Evolutionary conservation across 2,888 invertebrate species (phyloP), one percentile per base, ranked within the genome.

Genomic region (Iphiclides podalirius): DNA sequence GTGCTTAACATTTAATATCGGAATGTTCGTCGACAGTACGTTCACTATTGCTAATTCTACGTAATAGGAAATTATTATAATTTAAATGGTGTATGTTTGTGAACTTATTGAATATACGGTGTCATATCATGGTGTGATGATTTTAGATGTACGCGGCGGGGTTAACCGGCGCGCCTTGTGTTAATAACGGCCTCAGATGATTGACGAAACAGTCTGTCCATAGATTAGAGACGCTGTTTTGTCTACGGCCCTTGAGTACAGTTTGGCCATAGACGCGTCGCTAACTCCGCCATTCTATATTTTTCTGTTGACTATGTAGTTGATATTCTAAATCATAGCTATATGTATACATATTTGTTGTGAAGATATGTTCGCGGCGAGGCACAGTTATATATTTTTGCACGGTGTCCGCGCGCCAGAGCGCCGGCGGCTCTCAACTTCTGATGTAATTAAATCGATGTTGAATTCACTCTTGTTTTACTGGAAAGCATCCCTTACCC

Each of bases 301-400:
- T 72, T 71, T 52, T 31, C 31, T 74, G 75, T 75, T 75, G 70
- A 70, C 59, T 63, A 62, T 67, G 67, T 75, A 67, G 59, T 56
- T 64, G 61, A 71, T 70, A 70, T 66, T 74, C 66, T 54, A 58
- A 55, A 52, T 52, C 43, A 52, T 59, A 57, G 54, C 50, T 55
- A 55, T 52, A 62, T 63, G 67, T 75, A 71, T 75, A 72, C 60
- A 72, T 67, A 64, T 61, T 66, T 67, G 69, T 69, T 70, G 66
- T 66, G 59, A 58, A 40, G 15, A 52, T 44, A 49, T 28, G 45
- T 47, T 46, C 44, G 56, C 55, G 54, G 64, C 66, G 67, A 67
- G 62, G 71, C 80, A 81, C 80, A 70, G 80, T 81, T 80, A 80
- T 81, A 82, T 82, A 83, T 83, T 83, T 82, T 82, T 83, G 82